Evolutionary conservation across 2,888 invertebrate species (phyloP).

Genomic region (Graphium colonna): DNA sequence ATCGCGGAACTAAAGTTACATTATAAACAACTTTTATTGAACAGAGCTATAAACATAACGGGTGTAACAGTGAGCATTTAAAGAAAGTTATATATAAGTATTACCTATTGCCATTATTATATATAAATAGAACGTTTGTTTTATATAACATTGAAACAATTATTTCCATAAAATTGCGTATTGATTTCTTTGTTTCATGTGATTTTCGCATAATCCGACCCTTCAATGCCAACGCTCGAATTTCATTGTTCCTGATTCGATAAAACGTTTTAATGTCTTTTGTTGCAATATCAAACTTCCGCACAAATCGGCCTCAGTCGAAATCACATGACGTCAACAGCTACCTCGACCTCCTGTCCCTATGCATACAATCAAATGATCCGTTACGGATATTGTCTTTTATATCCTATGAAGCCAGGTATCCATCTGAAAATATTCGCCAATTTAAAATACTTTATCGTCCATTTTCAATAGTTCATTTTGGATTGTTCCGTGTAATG

Average conservation of each 20-base stretch:
- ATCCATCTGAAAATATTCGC: no score
- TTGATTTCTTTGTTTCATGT: neutral
- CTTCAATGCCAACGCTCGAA: neutral
- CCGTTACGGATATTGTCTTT: slow-evolving; percentile 37
- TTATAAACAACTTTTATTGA: neutral
- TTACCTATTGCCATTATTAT: no score
- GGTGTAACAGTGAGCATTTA: no score
- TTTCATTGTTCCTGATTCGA: slow-evolving; percentile 11
- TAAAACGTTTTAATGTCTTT: slow-evolving; percentile 34
- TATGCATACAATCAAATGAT: slow-evolving; percentile 32
- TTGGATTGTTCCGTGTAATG: no score
- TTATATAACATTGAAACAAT: no score
- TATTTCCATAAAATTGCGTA: no score
- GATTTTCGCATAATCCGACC: neutral
- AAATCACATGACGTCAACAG: slow-evolving; percentile 31
- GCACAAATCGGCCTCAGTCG: slow-evolving; percentile 37
- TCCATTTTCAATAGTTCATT: no score
- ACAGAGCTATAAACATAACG: neutral
- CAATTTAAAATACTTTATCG: no score
- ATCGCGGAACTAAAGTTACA: neutral
- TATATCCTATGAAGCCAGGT: no score
- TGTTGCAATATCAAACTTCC: slow-evolving; percentile 43
- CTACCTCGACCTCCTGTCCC: slow-evolving; percentile 26
- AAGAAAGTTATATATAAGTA: no score
- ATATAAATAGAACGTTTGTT: no score